Percentiles rank a stretch among this genome's conserved stretches.
These are phyloP conservation scores for Tychaedon coryphoeus DNA, from an alignment of 2,113 vertebrate species.

Conservation along the genomic window DNA sequence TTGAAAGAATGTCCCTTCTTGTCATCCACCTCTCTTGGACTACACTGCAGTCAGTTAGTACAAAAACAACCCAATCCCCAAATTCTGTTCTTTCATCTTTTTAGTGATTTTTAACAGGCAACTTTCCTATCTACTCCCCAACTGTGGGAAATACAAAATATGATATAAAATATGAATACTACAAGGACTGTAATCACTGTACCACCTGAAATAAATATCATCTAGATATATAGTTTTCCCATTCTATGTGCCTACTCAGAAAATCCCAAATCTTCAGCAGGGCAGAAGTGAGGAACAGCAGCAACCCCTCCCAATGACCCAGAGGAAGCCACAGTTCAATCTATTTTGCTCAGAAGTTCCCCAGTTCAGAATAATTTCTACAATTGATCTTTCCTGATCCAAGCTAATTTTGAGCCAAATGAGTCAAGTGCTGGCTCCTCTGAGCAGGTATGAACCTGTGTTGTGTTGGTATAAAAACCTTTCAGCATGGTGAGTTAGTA, in stretches of 20 bases:
- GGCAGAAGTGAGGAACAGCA: too few relatives aligned
- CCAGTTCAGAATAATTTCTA: not conserved
- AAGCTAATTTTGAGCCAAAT: not conserved
- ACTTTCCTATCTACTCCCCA: not conserved
- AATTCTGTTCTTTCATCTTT: not conserved
- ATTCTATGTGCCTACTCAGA: not conserved
- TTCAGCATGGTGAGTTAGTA: not conserved
- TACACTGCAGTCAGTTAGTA: not conserved
- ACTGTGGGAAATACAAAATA: not conserved
- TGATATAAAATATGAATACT: not conserved
- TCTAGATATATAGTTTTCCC: not conserved
- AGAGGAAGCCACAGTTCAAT: too few relatives aligned
- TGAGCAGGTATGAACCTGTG: not conserved
- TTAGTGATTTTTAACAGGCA: not conserved
- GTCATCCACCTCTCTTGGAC: not conserved
- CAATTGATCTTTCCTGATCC: not conserved
- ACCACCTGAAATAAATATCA: not conserved
- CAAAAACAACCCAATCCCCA: not conserved
- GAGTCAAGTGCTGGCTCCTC: not conserved
- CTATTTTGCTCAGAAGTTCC: not conserved
- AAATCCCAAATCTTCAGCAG: not conserved
- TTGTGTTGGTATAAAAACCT: not conserved
- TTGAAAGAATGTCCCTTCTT: not conserved
- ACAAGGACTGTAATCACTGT: not conserved
- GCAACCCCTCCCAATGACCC: too few relatives aligned